Evolutionary conservation across 2,888 invertebrate genomes (phyloP).

Genomic region (Beris chalybata): DNA sequence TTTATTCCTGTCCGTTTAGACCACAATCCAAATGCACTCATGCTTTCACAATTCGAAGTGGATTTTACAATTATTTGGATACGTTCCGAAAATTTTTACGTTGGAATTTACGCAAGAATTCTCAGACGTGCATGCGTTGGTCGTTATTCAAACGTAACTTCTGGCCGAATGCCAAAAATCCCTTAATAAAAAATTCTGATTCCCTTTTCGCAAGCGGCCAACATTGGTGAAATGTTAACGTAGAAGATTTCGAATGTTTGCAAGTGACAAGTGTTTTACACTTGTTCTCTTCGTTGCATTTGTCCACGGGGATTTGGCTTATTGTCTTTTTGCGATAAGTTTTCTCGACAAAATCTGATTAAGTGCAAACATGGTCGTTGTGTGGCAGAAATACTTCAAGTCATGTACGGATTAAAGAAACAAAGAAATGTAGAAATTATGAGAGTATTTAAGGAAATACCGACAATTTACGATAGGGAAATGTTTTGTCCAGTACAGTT

Average conservation of each 20-base stretch:
- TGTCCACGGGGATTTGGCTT: slow-evolving; percentile 24
- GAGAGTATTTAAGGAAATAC: no score
- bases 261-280: slow-evolving; percentile 32
- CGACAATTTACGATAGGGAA: no score
- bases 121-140: slow-evolving; percentile 28
- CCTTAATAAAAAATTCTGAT: slow-evolving; percentile 8
- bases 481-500: no score
- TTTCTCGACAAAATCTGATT: slow-evolving; percentile 24
- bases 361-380: slow-evolving; percentile 22
- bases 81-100: slow-evolving; percentile 23
- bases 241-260: slow-evolving; percentile 28
- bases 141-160: slow-evolving; percentile 19
- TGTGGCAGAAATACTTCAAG: slow-evolving; percentile 22
- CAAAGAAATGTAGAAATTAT: no score
- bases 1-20: no score
- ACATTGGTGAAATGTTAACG: slow-evolving; percentile 30
- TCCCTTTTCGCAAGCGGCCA: slow-evolving; percentile 22
- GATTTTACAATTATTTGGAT: slow-evolving; percentile 16
- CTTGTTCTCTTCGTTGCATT: slow-evolving; percentile 22
- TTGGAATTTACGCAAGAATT: slow-evolving; percentile 31
- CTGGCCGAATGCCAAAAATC: slow-evolving; percentile 28
- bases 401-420: slow-evolving; percentile 2
- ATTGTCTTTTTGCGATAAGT: slow-evolving; percentile 11
- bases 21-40: no score
- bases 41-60: neutral